These are phyloP conservation scores for Corythaeola cristata DNA, from an alignment of 2,113 vertebrate genomes.

Conservation along the genomic window DNA sequence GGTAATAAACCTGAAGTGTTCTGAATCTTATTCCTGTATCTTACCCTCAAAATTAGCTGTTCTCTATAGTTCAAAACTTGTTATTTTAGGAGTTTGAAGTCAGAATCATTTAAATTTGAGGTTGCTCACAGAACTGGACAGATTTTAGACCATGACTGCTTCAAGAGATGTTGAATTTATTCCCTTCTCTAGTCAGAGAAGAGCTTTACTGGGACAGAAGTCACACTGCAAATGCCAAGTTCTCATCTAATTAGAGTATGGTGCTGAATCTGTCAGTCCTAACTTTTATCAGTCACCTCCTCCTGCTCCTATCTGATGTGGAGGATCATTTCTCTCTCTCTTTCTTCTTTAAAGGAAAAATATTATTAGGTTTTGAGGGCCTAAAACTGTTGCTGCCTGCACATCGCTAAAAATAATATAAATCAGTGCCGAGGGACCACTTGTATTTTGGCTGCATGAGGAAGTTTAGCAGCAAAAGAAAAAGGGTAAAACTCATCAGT, in stretches of 20 bases:
- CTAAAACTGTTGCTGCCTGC: slow-evolving; percentile 39
- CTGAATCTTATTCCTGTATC: background rate
- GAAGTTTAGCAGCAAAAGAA: slow-evolving; percentile 47
- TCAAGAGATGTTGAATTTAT: background rate
- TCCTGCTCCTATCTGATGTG: background rate
- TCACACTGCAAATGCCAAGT: background rate
- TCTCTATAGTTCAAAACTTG: background rate
- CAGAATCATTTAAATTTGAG: background rate
- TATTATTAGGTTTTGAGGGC: slow-evolving; percentile 15
- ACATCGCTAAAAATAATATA: slow-evolving; percentile 61
- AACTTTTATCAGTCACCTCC: background rate
- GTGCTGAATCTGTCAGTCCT: background rate
- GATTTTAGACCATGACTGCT: background rate
- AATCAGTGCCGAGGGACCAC: slow-evolving; percentile 2
- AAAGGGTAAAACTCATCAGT: background rate
- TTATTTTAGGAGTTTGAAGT: background rate
- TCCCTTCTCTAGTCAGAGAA: background rate
- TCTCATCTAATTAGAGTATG: background rate
- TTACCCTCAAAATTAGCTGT: background rate
- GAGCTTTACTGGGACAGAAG: background rate
- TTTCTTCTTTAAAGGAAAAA: slow-evolving; percentile 22
- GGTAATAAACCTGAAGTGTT: background rate
- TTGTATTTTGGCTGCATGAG: slow-evolving; percentile 44
- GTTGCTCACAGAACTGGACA: background rate
- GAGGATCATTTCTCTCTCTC: background rate